Evolutionary conservation across 2,113 vertebrate genomes (phyloP).

Genomic region (Paradoxurus hermaphroditus): DNA sequence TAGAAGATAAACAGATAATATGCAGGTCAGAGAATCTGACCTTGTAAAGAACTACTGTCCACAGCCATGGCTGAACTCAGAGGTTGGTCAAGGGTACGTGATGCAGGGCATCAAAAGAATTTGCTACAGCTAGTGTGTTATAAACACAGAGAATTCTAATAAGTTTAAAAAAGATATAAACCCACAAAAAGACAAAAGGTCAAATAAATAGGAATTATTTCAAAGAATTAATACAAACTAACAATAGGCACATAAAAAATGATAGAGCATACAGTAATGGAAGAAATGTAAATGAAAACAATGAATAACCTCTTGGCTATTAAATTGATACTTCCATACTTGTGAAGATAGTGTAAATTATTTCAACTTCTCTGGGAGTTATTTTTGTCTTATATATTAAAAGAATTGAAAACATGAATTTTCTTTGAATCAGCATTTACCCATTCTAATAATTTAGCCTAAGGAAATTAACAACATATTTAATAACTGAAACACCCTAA

Average conservation of each 20-base stretch:
- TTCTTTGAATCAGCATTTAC: constrained; percentile 15
- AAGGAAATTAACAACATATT: constrained; percentile 57
- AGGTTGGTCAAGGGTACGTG: neutral
- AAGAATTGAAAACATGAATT: constrained; percentile 38
- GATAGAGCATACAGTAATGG: neutral
- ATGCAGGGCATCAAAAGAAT: neutral
- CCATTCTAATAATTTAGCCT: constrained; percentile 24
- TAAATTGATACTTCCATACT: neutral
- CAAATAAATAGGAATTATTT: neutral
- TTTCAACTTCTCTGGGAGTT: neutral
- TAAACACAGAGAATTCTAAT: neutral
- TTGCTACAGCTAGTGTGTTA: neutral
- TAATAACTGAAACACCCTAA: constrained; percentile 55
- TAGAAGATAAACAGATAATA: neutral
- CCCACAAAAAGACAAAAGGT: neutral
- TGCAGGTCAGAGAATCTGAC: neutral
- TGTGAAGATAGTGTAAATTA: neutral
- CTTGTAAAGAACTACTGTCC: neutral
- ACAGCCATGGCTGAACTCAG: neutral
- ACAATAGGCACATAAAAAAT: neutral
- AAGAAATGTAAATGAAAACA: constrained; percentile 4
- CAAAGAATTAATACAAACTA: neutral
- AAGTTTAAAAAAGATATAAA: neutral
- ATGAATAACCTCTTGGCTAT: neutral
- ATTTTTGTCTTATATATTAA: neutral